These are phyloP conservation scores for Philypnodon macrostomus DNA, from an alignment of 2,797 vertebrate species.

Conservation along the genomic window DNA sequence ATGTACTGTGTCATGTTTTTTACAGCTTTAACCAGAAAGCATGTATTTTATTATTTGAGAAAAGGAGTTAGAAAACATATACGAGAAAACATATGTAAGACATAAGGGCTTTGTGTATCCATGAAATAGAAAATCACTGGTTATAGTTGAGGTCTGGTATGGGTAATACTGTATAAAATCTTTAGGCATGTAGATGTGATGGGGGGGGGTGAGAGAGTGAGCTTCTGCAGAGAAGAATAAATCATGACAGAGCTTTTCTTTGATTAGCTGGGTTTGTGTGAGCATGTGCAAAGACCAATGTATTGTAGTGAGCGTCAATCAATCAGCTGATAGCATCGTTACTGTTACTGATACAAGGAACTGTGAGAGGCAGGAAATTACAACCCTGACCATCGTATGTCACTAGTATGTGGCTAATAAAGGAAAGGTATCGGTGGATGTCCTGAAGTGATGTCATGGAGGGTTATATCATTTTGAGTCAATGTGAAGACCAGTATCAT, in stretches of 20 bases:
- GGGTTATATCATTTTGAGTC: too few species aligned
- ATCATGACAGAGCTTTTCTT: slow-evolving; percentile 47
- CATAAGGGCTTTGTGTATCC: too few species aligned
- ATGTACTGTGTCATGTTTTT: slow-evolving; percentile 1
- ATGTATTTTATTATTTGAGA: too few species aligned
- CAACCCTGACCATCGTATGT: neutral
- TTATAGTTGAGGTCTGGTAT: too few species aligned
- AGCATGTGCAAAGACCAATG: slow-evolving; percentile 5
- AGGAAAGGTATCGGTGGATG: too few species aligned
- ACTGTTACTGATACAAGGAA: slow-evolving; percentile 19
- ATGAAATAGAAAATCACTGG: too few species aligned
- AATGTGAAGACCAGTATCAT: too few species aligned
- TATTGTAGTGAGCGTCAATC: slow-evolving; percentile 47
- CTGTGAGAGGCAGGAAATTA: slow-evolving; percentile 49
- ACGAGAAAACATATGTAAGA: too few species aligned
- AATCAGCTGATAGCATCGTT: slow-evolving; percentile 39
- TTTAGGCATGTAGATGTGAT: too few species aligned
- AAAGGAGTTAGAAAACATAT: too few species aligned
- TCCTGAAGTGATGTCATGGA: too few species aligned
- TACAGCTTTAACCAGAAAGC: neutral
- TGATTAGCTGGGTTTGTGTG: slow-evolving; percentile 44
- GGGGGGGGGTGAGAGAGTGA: slow-evolving; percentile 47
- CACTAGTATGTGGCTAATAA: neutral
- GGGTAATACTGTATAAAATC: slow-evolving; percentile 20
- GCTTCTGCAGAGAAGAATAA: slow-evolving; percentile 61